Evolutionary conservation across 2,797 vertebrate species (phyloP).

Genomic region (Pempheris klunzingeri): DNA sequence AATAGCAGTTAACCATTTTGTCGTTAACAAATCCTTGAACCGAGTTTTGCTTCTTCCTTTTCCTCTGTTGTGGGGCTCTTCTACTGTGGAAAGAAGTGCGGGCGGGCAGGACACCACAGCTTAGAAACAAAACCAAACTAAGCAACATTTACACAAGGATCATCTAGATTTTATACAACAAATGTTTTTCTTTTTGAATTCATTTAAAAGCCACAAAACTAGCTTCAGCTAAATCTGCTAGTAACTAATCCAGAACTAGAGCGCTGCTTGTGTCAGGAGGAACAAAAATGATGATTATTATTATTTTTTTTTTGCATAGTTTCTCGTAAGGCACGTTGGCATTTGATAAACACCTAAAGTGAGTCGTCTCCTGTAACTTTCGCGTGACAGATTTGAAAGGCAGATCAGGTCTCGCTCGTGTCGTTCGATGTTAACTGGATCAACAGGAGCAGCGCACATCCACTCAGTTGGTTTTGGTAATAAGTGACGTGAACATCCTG

Average conservation of each 20-base stretch:
- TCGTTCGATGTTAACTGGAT: slow-evolving; percentile 39
- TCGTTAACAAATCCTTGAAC: slow-evolving; percentile 70
- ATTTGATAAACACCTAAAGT: slow-evolving; percentile 83
- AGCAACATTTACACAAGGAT: slow-evolving; percentile 81
- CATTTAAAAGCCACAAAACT: slow-evolving; percentile 79
- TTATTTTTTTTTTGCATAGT: slow-evolving; percentile 91
- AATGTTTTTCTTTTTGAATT: slow-evolving; percentile 46
- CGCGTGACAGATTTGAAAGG: slow-evolving; percentile 64
- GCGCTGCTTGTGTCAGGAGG: slow-evolving; percentile 87
- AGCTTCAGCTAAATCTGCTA: slow-evolving; percentile 70
- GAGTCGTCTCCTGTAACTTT: slow-evolving; percentile 70
- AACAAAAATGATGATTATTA: slow-evolving; percentile 66
- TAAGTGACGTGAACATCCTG: slow-evolving; percentile 63
- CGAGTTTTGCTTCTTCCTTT: slow-evolving; percentile 24
- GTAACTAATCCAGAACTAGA: slow-evolving; percentile 80
- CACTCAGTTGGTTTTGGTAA: slow-evolving; percentile 48
- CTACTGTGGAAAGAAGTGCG: slow-evolving; percentile 71
- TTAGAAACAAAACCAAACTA: slow-evolving; percentile 74
- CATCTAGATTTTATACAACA: slow-evolving; percentile 83
- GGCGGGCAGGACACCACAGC: slow-evolving; percentile 68
- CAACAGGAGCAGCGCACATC: slow-evolving; percentile 52
- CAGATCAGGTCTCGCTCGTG: slow-evolving; percentile 60
- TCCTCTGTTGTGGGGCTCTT: slow-evolving; percentile 54
- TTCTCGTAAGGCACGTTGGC: slow-evolving; percentile 93
- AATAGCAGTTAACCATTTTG: slow-evolving; percentile 76